phyloP scores from a whole-genome alignment of 2,888 invertebrate genomes.

The Periphyllus acericola region DNA sequence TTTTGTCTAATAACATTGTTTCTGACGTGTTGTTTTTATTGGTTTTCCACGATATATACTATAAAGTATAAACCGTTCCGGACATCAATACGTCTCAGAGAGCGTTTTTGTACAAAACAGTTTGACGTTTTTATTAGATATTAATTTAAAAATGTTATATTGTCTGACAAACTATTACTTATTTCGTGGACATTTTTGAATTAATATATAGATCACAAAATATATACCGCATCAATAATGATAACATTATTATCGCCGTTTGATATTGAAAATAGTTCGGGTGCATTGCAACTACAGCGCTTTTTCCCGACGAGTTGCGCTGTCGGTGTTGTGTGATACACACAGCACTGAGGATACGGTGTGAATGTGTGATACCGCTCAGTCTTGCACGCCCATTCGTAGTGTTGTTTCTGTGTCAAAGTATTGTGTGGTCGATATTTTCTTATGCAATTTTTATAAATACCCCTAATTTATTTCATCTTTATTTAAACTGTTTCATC shows the following conservation, averaged over 20 bases:
- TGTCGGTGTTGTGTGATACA: neutral
- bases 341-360: neutral
- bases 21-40: neutral
- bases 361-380: neutral
- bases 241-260: neutral
- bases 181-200: neutral
- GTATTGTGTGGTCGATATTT: neutral
- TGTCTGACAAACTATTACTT: neutral
- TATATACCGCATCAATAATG: neutral
- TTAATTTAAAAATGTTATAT: neutral
- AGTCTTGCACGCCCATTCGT: conserved; percentile 56
- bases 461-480: neutral
- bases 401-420: neutral
- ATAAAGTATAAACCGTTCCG: neutral
- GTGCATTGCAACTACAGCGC: conserved; percentile 33
- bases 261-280: conserved; percentile 38
- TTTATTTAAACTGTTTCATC: neutral
- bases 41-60: neutral
- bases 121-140: conserved; percentile 25
- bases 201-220: neutral
- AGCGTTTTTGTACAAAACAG: neutral
- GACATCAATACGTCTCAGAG: neutral
- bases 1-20: neutral
- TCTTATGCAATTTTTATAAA: neutral
- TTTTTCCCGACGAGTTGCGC: conserved; percentile 57